Conservation (phyloP, 1,140 invertebrate species). For the Metopolophium dirhodum region DNA sequence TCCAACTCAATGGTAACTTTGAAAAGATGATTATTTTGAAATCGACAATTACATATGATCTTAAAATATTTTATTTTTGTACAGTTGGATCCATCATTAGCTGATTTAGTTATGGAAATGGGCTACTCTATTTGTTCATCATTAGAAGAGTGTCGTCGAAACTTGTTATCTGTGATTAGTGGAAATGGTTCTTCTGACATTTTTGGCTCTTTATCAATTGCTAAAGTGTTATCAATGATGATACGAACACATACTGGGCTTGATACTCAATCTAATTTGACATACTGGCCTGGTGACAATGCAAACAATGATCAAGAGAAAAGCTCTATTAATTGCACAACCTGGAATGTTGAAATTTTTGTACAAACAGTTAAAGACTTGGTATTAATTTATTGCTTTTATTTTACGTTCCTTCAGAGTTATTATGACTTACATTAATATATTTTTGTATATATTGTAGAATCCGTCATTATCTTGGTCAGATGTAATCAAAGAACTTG, state of each 20-base stretch:
- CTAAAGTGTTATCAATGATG: slow-evolving; percentile 86
- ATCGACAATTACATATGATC: not conserved
- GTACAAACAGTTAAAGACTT: slow-evolving; percentile 89
- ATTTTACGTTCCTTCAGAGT: not conserved
- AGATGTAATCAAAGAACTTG: slow-evolving; percentile 88
- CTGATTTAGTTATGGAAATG: slow-evolving; percentile 87
- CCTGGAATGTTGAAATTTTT: slow-evolving; percentile 94
- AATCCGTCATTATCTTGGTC: slow-evolving; percentile 85
- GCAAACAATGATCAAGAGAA: slow-evolving; percentile 58
- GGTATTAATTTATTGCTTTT: slow-evolving; percentile 63
- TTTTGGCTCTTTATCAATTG: slow-evolving; percentile 73
- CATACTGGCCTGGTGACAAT: slow-evolving; percentile 58
- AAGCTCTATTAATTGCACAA: slow-evolving; percentile 64
- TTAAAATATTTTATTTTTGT: slow-evolving; percentile 11
- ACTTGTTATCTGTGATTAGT: slow-evolving; percentile 77
- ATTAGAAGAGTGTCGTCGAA: slow-evolving; percentile 87
- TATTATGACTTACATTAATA: slow-evolving; percentile 24
- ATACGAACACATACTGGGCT: slow-evolving; percentile 78
- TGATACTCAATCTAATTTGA: slow-evolving; percentile 66
- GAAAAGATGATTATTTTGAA: not conserved
- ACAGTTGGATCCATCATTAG: slow-evolving; percentile 73
- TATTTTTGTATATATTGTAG: slow-evolving; percentile 62
- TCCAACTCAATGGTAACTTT: slow-evolving; percentile 70
- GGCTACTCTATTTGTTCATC: slow-evolving; percentile 86
- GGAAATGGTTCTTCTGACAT: slow-evolving; percentile 68